Conservation (phyloP, 37 sponge, comb jelly and placozoan species). For the Cliona cf. orientalis region DNA sequence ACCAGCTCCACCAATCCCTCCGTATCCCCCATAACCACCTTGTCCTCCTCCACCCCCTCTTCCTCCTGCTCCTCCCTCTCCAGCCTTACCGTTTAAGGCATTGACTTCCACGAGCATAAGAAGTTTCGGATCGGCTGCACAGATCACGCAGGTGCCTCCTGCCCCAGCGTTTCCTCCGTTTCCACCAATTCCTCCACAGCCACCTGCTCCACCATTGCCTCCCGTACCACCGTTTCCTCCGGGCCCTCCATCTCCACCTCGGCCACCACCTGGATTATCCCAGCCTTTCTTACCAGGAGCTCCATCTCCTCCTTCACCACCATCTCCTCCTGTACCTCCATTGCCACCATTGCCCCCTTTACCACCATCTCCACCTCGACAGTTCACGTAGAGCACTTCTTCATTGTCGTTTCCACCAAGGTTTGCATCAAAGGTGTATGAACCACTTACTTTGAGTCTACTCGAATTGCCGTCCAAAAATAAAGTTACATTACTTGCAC, state of each 20-base stretch:
- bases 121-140: constrained; percentile 35
- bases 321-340: constrained; percentile 72
- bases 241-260: constrained; percentile 51
- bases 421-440: constrained; percentile 21
- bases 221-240: constrained; percentile 72
- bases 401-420: constrained; percentile 59
- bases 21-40: constrained; percentile 37
- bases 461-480: constrained; percentile 19
- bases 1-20: background rate
- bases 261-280: background rate
- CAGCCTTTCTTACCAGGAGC: constrained; percentile 40
- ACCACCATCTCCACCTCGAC: constrained; percentile 76
- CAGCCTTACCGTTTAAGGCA: constrained; percentile 49
- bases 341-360: constrained; percentile 62
- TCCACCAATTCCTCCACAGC: constrained; percentile 54
- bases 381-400: constrained; percentile 61
- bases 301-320: constrained; percentile 67
- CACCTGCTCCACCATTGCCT: constrained; percentile 66
- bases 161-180: constrained; percentile 63
- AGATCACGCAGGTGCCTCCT: constrained; percentile 51
- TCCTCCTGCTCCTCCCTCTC: constrained; percentile 38
- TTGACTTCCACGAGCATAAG: constrained; percentile 61
- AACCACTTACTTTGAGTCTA: constrained; percentile 26
- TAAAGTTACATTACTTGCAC: constrained; percentile 61
- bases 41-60: constrained; percentile 51